Percentiles rank a stretch among this genome's conserved stretches.
phyloP scores from a whole-genome alignment of 2,888 invertebrate species.

The Heliconius ismenius region DNA sequence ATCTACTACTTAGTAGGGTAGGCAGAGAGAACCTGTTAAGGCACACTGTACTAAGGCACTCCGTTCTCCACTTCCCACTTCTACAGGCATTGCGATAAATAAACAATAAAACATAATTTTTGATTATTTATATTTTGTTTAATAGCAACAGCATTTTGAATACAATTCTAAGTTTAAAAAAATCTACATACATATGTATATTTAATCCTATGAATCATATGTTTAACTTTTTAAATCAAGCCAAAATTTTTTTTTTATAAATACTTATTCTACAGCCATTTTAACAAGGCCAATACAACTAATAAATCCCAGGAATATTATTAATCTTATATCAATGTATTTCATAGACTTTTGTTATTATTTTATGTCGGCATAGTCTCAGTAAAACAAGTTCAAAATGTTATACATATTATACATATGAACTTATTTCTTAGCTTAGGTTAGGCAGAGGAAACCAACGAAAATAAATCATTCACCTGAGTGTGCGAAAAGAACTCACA shows the following conservation, averaged over 20 bases:
- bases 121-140: not conserved
- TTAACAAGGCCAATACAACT: not conserved
- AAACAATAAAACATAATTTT: not conserved
- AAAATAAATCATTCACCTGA: too few species aligned
- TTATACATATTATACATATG: not conserved
- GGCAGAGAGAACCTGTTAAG: too few species aligned
- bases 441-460: not conserved
- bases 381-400: not conserved
- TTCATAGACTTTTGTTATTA: not conserved
- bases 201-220: not conserved
- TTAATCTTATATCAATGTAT: not conserved
- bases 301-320: not conserved
- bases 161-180: slow-evolving; percentile 5
- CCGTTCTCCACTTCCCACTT: too few species aligned
- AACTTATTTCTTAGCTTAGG: not conserved
- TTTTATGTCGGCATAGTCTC: not conserved
- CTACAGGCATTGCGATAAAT: not conserved
- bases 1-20: too few species aligned
- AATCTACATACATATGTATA: slow-evolving; percentile 6
- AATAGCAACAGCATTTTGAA: slow-evolving; percentile 5
- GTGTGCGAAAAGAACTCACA: too few species aligned
- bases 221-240: not conserved
- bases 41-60: too few species aligned
- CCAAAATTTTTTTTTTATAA: not conserved
- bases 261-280: not conserved